Percentiles rank a stretch among this genome's conserved stretches.
phyloP scores from a whole-genome alignment of 2,797 vertebrate species.

The Helicolenus hilgendorfi region DNA sequence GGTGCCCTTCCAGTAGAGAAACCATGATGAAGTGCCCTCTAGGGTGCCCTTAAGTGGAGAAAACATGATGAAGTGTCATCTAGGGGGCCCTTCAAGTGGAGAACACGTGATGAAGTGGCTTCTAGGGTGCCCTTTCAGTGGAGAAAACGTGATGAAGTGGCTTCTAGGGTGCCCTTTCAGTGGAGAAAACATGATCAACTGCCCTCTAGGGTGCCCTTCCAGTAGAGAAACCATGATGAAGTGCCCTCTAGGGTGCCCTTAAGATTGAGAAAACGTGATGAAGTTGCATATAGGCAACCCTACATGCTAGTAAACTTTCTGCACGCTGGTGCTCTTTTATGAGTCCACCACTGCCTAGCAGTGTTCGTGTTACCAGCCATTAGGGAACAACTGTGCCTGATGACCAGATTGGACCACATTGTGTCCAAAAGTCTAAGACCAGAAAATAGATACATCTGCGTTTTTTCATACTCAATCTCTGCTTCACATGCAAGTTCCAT shows the following conservation, averaged over 20 bases:
- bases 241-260: too few species aligned
- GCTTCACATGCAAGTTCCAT: neutral
- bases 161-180: too few species aligned
- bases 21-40: accelerated
- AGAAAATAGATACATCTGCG: neutral
- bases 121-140: too few species aligned
- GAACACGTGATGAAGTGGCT: accelerated
- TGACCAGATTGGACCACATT: neutral
- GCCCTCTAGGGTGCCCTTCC: too few species aligned
- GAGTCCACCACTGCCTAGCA: neutral
- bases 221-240: too few species aligned
- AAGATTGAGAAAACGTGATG: neutral
- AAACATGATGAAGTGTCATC: accelerated
- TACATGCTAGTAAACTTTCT: neutral
- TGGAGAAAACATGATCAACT: accelerated
- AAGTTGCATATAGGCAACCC: too few species aligned
- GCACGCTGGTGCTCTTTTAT: neutral
- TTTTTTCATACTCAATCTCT: neutral
- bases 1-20: too few species aligned
- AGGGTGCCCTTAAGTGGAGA: too few species aligned
- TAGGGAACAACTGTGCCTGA: neutral
- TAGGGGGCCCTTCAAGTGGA: too few species aligned
- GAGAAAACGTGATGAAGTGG: too few species aligned
- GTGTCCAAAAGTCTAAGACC: neutral
- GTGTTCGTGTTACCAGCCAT: neutral